phyloP scores from a whole-genome alignment of 2,888 invertebrate species.

The Synergus itoensis region DNA sequence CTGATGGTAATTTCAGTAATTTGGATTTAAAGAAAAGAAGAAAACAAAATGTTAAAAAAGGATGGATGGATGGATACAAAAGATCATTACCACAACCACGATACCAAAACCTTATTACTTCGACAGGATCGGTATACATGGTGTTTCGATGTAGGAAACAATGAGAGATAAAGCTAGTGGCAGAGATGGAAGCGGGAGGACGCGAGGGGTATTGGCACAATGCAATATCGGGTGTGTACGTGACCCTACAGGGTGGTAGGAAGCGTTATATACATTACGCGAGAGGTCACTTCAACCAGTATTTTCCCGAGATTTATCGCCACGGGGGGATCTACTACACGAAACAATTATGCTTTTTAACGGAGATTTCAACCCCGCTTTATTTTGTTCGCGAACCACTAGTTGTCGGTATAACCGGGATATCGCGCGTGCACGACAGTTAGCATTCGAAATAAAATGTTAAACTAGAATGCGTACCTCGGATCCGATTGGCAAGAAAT shows the following conservation, averaged over 20 bases:
- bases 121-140: neutral
- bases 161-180: neutral
- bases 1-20: too few species aligned
- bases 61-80: too few species aligned
- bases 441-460: conserved; percentile 19
- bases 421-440: neutral
- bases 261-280: conserved; percentile 46
- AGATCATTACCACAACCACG: neutral
- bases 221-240: conserved; percentile 54
- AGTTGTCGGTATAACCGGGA: neutral
- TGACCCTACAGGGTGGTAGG: conserved; percentile 42
- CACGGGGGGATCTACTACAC: conserved; percentile 49
- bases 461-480: too few species aligned
- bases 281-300: conserved; percentile 46
- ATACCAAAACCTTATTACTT: conserved; percentile 20
- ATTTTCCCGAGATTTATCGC: conserved; percentile 48
- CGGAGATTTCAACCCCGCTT: conserved; percentile 46
- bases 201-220: conserved; percentile 42
- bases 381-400: conserved; percentile 31
- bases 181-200: neutral
- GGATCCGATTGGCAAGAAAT: too few species aligned
- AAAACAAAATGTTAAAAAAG: too few species aligned
- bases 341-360: conserved; percentile 55
- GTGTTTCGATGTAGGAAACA: neutral
- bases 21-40: too few species aligned